Evolutionary conservation across 1,140 invertebrate species (phyloP).

Genomic region (Oppia nitens): DNA sequence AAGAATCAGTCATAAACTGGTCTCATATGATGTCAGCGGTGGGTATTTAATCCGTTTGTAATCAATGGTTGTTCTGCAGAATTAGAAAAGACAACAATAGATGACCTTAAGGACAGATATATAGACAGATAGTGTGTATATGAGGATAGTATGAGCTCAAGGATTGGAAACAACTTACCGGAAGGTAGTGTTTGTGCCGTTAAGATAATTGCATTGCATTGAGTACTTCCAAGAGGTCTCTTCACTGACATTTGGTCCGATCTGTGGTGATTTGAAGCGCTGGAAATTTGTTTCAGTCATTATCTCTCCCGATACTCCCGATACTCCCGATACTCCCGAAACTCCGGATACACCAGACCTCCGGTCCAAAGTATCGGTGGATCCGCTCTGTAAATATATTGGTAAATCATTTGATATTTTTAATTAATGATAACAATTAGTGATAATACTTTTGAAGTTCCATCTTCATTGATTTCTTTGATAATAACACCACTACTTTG

Average conservation of each 20-base stretch:
- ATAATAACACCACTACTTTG: background rate
- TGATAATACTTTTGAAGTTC: background rate
- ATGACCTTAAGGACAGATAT: background rate
- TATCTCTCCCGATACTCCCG: background rate
- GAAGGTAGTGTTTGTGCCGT: background rate
- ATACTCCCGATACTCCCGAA: background rate
- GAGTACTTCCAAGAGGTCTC: slow-evolving; percentile 5
- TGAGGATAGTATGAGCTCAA: too few species aligned
- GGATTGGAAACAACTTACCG: too few species aligned
- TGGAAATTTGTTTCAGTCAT: background rate
- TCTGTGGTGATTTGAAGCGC: background rate
- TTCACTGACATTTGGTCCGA: background rate
- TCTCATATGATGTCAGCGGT: background rate
- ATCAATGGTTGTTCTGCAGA: background rate
- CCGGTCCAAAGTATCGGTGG: background rate
- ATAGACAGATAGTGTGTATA: too few species aligned
- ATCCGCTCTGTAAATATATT: background rate
- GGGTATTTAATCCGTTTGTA: background rate
- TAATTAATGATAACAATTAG: too few species aligned
- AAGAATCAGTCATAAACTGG: background rate
- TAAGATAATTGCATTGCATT: slow-evolving; percentile 4
- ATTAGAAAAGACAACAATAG: background rate
- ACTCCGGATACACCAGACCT: too few species aligned
- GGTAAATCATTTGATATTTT: too few species aligned
- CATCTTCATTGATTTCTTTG: background rate